phyloP scores from a whole-genome alignment of 2,797 vertebrate species.

The Hybognathus amarus region DNA sequence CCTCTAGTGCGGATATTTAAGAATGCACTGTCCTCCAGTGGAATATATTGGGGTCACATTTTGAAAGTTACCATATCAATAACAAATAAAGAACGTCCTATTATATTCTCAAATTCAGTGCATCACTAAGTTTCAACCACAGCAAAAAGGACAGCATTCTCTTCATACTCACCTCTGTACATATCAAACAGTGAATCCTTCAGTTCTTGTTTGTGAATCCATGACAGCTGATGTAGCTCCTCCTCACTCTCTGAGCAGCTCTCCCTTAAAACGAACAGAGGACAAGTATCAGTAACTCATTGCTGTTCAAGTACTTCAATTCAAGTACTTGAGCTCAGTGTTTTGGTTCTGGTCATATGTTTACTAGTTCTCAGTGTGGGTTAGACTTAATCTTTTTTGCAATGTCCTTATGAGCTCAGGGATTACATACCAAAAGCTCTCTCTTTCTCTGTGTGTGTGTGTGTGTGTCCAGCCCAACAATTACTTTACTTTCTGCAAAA shows the following conservation, averaged over 20 bases:
- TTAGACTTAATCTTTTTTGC: constrained; percentile 54
- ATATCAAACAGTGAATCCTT: constrained; percentile 71
- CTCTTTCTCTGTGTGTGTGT: not conserved
- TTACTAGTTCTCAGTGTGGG: constrained; percentile 30
- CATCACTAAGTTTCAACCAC: not conserved
- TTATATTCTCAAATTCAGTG: not conserved
- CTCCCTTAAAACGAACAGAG: constrained; percentile 59
- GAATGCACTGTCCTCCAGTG: not conserved
- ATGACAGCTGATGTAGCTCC: constrained; percentile 48
- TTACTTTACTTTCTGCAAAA: not conserved
- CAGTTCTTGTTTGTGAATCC: constrained; percentile 70
- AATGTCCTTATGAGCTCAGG: constrained; percentile 38
- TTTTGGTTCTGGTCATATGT: constrained; percentile 43
- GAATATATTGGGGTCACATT: not conserved
- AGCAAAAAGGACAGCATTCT: not conserved
- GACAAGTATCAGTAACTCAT: constrained; percentile 3
- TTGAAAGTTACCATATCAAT: not conserved
- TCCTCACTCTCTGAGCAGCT: constrained; percentile 60
- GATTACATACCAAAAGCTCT: constrained; percentile 8
- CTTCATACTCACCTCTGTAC: constrained; percentile 69
- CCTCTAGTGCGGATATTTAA: constrained; percentile 60
- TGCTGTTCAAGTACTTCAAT: not conserved
- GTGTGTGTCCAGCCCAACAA: not conserved
- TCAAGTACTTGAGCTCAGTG: not conserved
- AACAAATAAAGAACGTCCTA: not conserved